Base-by-base conservation (phyloP, 1,140 invertebrate genomes). In the Euschistus heros region DNA sequence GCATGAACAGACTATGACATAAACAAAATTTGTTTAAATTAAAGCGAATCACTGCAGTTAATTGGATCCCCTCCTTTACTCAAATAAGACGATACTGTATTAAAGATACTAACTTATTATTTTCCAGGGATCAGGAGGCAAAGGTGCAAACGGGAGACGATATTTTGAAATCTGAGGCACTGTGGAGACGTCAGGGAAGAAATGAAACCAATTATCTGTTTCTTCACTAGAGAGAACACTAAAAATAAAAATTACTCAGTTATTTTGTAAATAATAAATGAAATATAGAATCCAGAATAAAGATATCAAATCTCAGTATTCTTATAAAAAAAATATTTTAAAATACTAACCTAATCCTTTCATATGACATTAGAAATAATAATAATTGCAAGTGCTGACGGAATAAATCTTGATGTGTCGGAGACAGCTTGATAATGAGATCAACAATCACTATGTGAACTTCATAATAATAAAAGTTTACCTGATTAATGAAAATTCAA, bases 391-490 rank as follows among this genome's bases (percentile, higher is more conserved):
- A 24, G 66, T 70, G 27, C 46, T 54, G 65, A 3, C 52, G 65
- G 64, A 61, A 65, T 33, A 42, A 69, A 65, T 47, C 68, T 69
- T 61, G 75, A 69, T 65, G 44, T 8, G 54, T 27, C 10, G 54
- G 54, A 6, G 20, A 57, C 18, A 57, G 15, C 15, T 26, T 57
- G 15, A 57, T 17, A 57, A 57, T 57, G 15, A 77, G 68, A 33
- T 76, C 73, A 37, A 75, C 65, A 42, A 78, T 72, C 22, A 76
- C 71, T 44, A 76, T 67, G 65, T 76, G 76, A 7, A 77, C 70
- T 72, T 79, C 77, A 68, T 78, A 78, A 62, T 79, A 66, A 64
- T 79, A 79, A 67, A 73, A 75, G 68, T 76, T 77, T 1, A 78
- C 70, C 73, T 75, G 55, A 52, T 33, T 0, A 46, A 14, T 15